phyloP scores from a whole-genome alignment of 2,888 invertebrate genomes.

The Microplitis manilae region DNA sequence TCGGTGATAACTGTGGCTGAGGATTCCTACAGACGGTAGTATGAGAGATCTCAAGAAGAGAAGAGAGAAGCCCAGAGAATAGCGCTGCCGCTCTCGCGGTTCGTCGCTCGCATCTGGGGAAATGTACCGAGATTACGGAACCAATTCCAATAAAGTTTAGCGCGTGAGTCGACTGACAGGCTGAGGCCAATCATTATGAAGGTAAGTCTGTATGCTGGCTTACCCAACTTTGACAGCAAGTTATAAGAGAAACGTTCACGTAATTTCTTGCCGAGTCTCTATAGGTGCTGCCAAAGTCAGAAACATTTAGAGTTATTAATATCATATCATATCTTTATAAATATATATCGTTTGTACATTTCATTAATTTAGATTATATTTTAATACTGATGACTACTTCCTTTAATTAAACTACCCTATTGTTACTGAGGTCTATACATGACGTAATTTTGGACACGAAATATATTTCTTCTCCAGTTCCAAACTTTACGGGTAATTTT shows the following conservation, averaged over 20 bases:
- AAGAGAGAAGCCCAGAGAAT: neutral
- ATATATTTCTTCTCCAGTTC: no score
- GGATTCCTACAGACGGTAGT: constrained; percentile 13
- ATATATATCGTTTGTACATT: neutral
- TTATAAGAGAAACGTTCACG: neutral
- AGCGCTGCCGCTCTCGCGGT: constrained; percentile 34
- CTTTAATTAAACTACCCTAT: neutral
- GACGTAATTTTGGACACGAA: no score
- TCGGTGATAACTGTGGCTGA: constrained; percentile 37
- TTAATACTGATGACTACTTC: neutral
- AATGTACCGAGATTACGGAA: constrained; percentile 68
- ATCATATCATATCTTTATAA: neutral
- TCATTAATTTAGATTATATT: neutral
- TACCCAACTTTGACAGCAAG: constrained; percentile 49
- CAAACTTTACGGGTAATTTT: no score
- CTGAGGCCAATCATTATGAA: constrained; percentile 63
- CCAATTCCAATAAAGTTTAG: constrained; percentile 69
- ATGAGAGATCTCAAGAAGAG: constrained; percentile 15
- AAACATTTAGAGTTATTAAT: constrained; percentile 10
- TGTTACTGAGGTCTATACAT: neutral
- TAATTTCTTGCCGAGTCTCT: constrained; percentile 26
- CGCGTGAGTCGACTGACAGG: constrained; percentile 66
- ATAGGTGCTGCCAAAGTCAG: neutral
- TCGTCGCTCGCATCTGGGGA: constrained; percentile 61
- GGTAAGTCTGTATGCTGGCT: constrained; percentile 44